phyloP scores from a whole-genome alignment of 2,797 vertebrate genomes.

The Geotrypetes seraphini region DNA sequence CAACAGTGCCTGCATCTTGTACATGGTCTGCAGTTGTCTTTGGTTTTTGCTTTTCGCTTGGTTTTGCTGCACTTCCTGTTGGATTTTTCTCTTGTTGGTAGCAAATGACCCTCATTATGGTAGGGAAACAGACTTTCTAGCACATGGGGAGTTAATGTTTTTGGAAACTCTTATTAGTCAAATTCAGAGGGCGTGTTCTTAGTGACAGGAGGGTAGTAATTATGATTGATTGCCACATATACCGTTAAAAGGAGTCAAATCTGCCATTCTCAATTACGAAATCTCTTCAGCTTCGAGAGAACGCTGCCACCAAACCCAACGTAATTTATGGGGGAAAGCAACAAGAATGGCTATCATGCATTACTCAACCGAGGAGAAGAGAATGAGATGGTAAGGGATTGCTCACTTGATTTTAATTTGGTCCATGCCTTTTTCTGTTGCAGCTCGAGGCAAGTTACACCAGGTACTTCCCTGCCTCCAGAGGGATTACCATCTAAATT shows the following conservation, averaged over 20 bases:
- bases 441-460: too few relatives aligned
- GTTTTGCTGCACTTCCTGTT: too few relatives aligned
- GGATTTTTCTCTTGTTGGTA: too few relatives aligned
- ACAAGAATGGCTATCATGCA: slow-evolving; percentile 14
- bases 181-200: slow-evolving; percentile 7
- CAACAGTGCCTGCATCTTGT: too few relatives aligned
- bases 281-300: neutral
- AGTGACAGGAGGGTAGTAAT: neutral
- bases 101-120: too few relatives aligned
- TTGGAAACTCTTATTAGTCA: slow-evolving; percentile 5
- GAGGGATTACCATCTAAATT: too few relatives aligned
- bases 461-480: too few relatives aligned
- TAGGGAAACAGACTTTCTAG: too few relatives aligned
- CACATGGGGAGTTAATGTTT: slow-evolving; percentile 1
- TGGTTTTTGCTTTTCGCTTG: too few relatives aligned
- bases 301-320: neutral
- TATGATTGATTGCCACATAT: neutral
- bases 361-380: slow-evolving; percentile 45
- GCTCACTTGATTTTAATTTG: too few relatives aligned
- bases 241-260: neutral
- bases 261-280: neutral
- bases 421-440: too few relatives aligned
- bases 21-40: too few relatives aligned
- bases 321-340: slow-evolving; percentile 26
- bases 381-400: slow-evolving; percentile 48